phyloP scores from a whole-genome alignment of 2,797 vertebrate species.

The Enteromius mattozi region DNA sequence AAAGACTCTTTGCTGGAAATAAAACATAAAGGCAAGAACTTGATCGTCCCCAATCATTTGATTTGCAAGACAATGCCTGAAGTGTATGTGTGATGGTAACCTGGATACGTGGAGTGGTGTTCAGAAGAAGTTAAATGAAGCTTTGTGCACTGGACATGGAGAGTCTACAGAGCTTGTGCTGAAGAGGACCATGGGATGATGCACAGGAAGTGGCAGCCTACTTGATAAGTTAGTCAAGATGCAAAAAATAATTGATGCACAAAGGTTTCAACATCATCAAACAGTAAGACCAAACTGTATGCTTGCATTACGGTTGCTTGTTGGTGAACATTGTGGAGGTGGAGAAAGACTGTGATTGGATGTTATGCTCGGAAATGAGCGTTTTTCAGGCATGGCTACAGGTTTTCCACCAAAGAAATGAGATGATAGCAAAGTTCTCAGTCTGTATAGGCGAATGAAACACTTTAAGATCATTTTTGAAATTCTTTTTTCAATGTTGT shows the following conservation, averaged over 20 bases:
- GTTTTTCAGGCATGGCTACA: not conserved
- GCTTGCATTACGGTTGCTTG: not conserved
- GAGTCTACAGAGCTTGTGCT: not conserved
- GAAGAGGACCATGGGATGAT: not conserved
- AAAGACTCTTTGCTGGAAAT: constrained; percentile 57
- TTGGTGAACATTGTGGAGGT: not conserved
- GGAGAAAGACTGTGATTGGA: not conserved
- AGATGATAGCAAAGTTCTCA: not conserved
- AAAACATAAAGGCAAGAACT: constrained; percentile 63
- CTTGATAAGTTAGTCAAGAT: not conserved
- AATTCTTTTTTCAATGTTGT: not conserved
- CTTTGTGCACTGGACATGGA: too few relatives aligned
- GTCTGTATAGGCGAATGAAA: not conserved
- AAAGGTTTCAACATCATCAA: not conserved
- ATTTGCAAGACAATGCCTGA: constrained; percentile 39
- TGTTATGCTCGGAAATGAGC: not conserved
- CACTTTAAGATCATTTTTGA: not conserved
- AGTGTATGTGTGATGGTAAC: constrained; percentile 54
- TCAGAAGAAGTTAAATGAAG: not conserved
- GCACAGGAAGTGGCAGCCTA: too few relatives aligned
- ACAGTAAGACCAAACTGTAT: not conserved
- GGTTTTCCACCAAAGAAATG: not conserved
- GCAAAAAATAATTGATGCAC: not conserved
- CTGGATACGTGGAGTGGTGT: not conserved
- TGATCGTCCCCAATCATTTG: constrained; percentile 45